These are phyloP conservation scores for Phoenicopterus ruber DNA, from an alignment of 2,113 vertebrate genomes.

Conservation along the genomic window DNA sequence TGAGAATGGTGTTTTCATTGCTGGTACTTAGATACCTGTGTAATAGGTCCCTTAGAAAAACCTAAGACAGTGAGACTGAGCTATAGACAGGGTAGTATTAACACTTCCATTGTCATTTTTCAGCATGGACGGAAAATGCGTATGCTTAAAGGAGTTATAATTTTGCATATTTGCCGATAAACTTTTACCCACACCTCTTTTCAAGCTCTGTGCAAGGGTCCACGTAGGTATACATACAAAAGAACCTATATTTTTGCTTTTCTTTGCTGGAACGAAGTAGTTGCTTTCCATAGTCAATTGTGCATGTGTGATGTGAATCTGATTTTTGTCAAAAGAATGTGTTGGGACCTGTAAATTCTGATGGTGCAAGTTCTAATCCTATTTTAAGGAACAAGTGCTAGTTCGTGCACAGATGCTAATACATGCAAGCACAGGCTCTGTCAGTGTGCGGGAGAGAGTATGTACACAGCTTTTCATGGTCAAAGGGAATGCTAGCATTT, in stretches of 20 bases:
- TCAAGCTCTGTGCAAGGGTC: not conserved
- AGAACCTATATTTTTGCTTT: not conserved
- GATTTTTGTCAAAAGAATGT: rapidly evolving
- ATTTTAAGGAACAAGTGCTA: not conserved
- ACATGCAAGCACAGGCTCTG: not conserved
- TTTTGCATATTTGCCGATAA: not conserved
- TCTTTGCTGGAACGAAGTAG: not conserved
- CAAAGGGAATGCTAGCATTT: not conserved
- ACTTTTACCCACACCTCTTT: not conserved
- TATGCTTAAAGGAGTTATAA: not conserved
- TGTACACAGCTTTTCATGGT: not conserved
- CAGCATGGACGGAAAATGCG: not conserved
- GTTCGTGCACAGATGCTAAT: not conserved
- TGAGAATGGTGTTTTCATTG: not conserved
- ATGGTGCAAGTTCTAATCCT: not conserved
- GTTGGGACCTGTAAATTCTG: not conserved
- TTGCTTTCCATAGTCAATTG: not conserved
- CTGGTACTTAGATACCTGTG: not conserved
- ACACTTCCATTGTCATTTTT: not conserved
- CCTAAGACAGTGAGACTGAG: not conserved
- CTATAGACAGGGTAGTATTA: not conserved
- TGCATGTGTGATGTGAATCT: not conserved
- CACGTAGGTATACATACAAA: not conserved
- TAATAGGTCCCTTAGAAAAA: not conserved
- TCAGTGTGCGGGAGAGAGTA: no score